Evolutionary conservation across 2,797 vertebrate genomes (phyloP).

Genomic region (Poecilia velifera): DNA sequence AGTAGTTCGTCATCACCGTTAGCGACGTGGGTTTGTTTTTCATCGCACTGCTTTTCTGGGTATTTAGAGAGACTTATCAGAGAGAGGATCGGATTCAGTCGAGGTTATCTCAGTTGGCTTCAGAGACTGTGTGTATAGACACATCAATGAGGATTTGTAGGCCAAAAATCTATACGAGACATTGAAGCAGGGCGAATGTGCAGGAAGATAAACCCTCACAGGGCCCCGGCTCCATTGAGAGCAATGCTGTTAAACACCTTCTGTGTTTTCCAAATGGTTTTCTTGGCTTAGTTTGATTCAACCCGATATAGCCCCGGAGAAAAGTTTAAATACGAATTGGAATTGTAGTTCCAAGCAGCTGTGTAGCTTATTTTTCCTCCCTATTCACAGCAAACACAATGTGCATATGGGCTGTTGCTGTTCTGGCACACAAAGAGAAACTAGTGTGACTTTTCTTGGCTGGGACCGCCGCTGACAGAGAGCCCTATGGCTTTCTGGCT

Average conservation of each 20-base stretch:
- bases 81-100: conserved; percentile 16
- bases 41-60: neutral
- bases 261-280: conserved; percentile 20
- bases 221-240: conserved; percentile 6
- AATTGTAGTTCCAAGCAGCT: conserved; percentile 34
- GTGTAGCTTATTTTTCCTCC: conserved; percentile 31
- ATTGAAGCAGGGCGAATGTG: conserved; percentile 24
- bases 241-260: conserved; percentile 12
- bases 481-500: conserved; percentile 70
- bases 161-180: conserved; percentile 34
- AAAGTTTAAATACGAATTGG: conserved; percentile 30
- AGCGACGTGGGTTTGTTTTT: neutral
- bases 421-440: conserved; percentile 56
- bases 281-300: conserved; percentile 14
- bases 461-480: conserved; percentile 55
- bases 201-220: conserved; percentile 21
- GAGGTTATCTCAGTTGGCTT: conserved; percentile 43
- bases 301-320: conserved; percentile 17
- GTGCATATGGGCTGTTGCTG: conserved; percentile 59
- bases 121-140: conserved; percentile 32
- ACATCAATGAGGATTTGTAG: conserved; percentile 53
- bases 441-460: conserved; percentile 59
- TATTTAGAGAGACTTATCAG: conserved; percentile 28
- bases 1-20: conserved; percentile 17
- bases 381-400: conserved; percentile 56